A percentile compares a stretch with the other conserved stretches of the same genome.
These are phyloP conservation scores for Strigamia maritima DNA, from an alignment of 2,888 invertebrate species.

Conservation along the genomic window DNA sequence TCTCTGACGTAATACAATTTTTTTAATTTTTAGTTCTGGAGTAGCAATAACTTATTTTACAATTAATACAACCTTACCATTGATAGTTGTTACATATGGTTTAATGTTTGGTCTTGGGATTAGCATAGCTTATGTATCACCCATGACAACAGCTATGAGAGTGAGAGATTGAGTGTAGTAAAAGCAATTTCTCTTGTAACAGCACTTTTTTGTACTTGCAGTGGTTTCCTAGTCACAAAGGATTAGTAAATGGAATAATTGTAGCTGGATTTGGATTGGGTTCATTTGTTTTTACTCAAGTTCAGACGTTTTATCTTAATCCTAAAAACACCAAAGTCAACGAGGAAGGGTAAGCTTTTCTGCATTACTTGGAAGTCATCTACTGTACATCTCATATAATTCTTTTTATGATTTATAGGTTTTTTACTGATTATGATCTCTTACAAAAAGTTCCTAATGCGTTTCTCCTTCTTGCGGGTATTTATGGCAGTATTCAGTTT, in stretches of 20 bases:
- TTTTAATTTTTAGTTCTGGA: constrained; percentile 40
- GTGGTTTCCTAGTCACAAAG: constrained; percentile 52
- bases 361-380: background rate
- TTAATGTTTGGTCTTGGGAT: constrained; percentile 48
- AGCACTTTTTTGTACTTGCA: constrained; percentile 41
- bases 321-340: constrained; percentile 47
- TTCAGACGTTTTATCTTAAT: constrained; percentile 53
- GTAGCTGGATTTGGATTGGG: constrained; percentile 53
- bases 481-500: constrained; percentile 49
- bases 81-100: constrained; percentile 48
- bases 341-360: constrained; percentile 38
- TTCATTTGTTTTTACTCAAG: constrained; percentile 51
- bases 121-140: constrained; percentile 49
- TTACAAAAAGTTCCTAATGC: constrained; percentile 48
- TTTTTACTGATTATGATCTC: constrained; percentile 47
- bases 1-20: background rate
- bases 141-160: constrained; percentile 50
- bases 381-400: background rate
- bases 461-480: constrained; percentile 49
- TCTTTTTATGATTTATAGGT: constrained; percentile 44
- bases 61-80: constrained; percentile 46
- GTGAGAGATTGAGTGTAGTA: constrained; percentile 44
- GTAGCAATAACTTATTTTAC: constrained; percentile 48
- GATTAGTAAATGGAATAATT: constrained; percentile 51
- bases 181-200: background rate